These are phyloP conservation scores for Xestia sexstrigata DNA, from an alignment of 2,888 invertebrate genomes.

Conservation along the genomic window DNA sequence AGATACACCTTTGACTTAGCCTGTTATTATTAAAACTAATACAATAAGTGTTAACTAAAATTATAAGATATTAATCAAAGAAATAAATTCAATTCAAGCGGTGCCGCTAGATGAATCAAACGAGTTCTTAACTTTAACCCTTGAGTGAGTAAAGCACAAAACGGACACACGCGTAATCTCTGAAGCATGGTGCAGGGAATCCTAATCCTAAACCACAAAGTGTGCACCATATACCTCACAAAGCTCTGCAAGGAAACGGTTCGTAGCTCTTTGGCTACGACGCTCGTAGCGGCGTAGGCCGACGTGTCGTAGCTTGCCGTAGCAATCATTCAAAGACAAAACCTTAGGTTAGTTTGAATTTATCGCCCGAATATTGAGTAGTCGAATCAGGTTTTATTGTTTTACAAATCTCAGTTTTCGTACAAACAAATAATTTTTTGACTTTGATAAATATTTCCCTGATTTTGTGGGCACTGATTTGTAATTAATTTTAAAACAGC, in stretches of 20 bases:
- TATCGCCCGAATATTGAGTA: neutral
- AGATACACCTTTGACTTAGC: neutral
- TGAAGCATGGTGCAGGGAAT: neutral
- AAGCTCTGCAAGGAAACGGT: neutral
- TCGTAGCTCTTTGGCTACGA: conserved; percentile 46
- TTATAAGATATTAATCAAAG: neutral
- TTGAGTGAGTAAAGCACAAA: neutral
- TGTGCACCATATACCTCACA: neutral
- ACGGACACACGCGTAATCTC: neutral
- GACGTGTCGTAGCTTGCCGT: conserved; percentile 11
- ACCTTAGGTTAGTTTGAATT: neutral
- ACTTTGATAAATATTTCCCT: neutral
- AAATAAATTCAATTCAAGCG: neutral
- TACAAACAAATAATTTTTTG: neutral
- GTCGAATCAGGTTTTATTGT: neutral
- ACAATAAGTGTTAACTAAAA: neutral
- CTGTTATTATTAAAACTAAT: neutral
- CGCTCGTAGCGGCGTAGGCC: conserved; percentile 27
- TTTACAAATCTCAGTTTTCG: neutral
- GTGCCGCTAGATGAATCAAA: neutral
- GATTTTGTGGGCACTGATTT: neutral
- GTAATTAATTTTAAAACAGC: neutral
- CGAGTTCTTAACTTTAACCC: neutral
- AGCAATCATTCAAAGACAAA: conserved; percentile 21
- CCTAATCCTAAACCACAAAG: neutral